Evolutionary conservation across 2,888 invertebrate genomes (phyloP).

Genomic region (Perizoma affinitatum): DNA sequence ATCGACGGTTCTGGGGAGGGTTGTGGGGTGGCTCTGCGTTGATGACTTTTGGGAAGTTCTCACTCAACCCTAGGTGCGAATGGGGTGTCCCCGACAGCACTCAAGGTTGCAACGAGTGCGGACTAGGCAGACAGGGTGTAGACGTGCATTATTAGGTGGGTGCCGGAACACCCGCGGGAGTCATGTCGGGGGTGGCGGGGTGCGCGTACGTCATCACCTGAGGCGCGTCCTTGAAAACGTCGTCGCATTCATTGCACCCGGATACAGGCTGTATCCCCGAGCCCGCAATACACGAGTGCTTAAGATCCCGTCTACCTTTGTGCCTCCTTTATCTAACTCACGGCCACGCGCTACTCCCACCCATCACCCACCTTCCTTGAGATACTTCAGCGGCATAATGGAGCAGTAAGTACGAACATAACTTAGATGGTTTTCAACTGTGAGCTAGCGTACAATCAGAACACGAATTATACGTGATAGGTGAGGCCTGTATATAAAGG

Average conservation of each 20-base stretch:
- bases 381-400: conserved; percentile 18
- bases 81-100: conserved; percentile 66
- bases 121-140: conserved; percentile 81
- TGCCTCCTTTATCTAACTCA: conserved; percentile 38
- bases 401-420: conserved; percentile 18
- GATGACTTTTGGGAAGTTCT: conserved; percentile 26
- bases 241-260: conserved; percentile 84
- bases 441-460: not conserved
- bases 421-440: conserved; percentile 12
- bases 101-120: conserved; percentile 81
- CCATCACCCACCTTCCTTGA: conserved; percentile 25
- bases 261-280: conserved; percentile 77
- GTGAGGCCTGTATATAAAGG: no score
- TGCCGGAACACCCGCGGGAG: conserved; percentile 79
- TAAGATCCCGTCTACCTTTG: conserved; percentile 61
- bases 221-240: conserved; percentile 83
- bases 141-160: conserved; percentile 85
- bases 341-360: conserved; percentile 31
- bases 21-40: conserved; percentile 20
- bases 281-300: conserved; percentile 64
- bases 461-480: not conserved
- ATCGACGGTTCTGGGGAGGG: conserved; percentile 13
- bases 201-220: conserved; percentile 83
- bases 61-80: conserved; percentile 35
- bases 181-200: conserved; percentile 65